Conservation (phyloP, 2,113 vertebrate genomes). For the Bolborhynchus lineola region DNA sequence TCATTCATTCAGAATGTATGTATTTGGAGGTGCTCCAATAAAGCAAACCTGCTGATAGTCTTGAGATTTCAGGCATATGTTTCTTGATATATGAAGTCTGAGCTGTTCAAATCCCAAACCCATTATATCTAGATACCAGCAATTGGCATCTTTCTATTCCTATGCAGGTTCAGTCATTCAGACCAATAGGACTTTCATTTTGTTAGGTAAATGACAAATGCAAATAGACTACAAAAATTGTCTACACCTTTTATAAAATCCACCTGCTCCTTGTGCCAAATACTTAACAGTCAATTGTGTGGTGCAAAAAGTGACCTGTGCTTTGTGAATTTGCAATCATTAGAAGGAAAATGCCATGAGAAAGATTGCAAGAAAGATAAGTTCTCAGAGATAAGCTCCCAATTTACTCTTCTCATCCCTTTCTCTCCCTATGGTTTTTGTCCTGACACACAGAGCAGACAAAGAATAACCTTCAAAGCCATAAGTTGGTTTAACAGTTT, state of each 20-base stretch:
- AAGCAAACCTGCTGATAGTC: neutral
- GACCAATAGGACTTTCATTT: neutral
- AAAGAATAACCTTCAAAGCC: neutral
- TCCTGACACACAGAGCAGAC: neutral
- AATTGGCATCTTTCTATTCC: neutral
- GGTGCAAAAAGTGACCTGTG: neutral
- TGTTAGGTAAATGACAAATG: neutral
- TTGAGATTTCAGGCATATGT: neutral
- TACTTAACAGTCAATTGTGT: neutral
- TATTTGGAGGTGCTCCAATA: neutral
- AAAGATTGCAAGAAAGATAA: neutral
- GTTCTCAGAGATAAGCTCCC: neutral
- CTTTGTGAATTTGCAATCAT: neutral
- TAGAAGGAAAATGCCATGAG: neutral
- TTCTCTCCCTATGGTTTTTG: neutral
- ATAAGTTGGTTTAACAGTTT: neutral
- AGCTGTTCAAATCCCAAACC: neutral
- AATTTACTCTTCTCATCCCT: neutral
- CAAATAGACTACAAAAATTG: neutral
- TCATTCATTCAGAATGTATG: neutral
- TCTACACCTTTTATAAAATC: neutral
- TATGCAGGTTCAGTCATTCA: neutral
- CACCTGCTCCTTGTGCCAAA: neutral
- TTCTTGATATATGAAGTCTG: neutral
- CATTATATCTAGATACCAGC: neutral